Evolutionary conservation across 1,140 invertebrate genomes (phyloP).

Genomic region (Penaeus chinensis): DNA sequence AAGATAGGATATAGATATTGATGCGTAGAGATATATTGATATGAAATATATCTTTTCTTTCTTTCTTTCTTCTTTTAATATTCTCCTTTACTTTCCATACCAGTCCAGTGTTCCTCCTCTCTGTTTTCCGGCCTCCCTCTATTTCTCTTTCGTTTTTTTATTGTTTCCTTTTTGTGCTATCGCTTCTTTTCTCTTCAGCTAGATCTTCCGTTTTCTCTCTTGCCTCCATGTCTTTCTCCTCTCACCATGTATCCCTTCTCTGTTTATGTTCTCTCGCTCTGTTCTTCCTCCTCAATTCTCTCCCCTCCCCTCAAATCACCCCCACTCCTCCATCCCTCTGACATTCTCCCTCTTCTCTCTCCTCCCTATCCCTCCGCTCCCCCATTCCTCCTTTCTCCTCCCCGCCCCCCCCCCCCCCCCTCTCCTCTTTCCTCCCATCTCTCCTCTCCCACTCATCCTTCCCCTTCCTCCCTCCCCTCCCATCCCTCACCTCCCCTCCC

Average conservation of each 20-base stretch:
- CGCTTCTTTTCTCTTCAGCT: not conserved
- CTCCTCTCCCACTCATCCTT: too few relatives aligned
- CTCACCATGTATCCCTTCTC: conserved; percentile 6
- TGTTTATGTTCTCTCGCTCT: not conserved
- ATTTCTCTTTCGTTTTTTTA: not conserved
- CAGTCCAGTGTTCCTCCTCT: not conserved
- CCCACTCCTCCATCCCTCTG: not conserved
- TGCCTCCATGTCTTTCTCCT: not conserved
- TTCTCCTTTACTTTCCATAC: not conserved
- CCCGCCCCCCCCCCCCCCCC: too few relatives aligned
- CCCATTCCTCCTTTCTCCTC: too few relatives aligned
- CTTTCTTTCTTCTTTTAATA: not conserved
- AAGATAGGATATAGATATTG: too few relatives aligned
- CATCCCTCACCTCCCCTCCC: not conserved
- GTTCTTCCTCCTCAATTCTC: not conserved
- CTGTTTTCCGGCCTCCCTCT: not conserved
- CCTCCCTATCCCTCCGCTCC: not conserved
- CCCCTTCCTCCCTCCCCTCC: not conserved
- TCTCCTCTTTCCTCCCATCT: not conserved
- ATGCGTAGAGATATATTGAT: too few relatives aligned
- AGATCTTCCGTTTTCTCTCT: not conserved
- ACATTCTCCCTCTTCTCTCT: not conserved
- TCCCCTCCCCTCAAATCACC: not conserved
- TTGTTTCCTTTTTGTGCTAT: not conserved
- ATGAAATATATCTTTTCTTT: too few relatives aligned